phyloP scores from a whole-genome alignment of 2,113 vertebrate species.

The Mixornis gularis region DNA sequence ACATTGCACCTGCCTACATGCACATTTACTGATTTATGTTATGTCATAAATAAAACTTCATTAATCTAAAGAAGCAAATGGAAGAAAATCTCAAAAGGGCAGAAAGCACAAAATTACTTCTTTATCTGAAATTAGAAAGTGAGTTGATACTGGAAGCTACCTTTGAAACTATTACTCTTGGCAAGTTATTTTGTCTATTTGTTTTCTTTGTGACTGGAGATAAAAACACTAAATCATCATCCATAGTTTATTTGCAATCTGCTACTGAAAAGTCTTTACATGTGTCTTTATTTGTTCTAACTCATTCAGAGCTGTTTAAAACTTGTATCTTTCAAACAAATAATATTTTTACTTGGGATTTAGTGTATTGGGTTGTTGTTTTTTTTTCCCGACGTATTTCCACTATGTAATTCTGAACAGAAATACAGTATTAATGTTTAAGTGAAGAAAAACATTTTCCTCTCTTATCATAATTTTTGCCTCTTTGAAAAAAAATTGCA shows the following conservation, averaged over 20 bases:
- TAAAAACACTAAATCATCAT: neutral
- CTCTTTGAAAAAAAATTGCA: neutral
- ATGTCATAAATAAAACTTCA: neutral
- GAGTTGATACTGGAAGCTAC: neutral
- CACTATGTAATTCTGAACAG: neutral
- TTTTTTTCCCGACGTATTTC: neutral
- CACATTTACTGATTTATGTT: neutral
- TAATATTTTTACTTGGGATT: neutral
- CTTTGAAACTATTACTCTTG: neutral
- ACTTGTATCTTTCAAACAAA: neutral
- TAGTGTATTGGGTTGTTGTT: rapidly evolving
- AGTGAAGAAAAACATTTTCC: neutral
- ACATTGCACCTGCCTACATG: neutral
- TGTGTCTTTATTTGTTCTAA: neutral
- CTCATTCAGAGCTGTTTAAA: neutral
- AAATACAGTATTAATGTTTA: neutral
- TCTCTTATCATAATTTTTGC: neutral
- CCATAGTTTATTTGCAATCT: neutral
- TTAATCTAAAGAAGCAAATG: neutral
- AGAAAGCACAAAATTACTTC: neutral
- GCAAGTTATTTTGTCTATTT: neutral
- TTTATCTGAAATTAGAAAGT: neutral
- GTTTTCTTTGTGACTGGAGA: neutral
- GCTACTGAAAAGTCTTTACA: neutral
- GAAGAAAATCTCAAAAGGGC: neutral